Base-by-base conservation (phyloP, 2,113 vertebrate species). In the Tichodroma muraria region DNA sequence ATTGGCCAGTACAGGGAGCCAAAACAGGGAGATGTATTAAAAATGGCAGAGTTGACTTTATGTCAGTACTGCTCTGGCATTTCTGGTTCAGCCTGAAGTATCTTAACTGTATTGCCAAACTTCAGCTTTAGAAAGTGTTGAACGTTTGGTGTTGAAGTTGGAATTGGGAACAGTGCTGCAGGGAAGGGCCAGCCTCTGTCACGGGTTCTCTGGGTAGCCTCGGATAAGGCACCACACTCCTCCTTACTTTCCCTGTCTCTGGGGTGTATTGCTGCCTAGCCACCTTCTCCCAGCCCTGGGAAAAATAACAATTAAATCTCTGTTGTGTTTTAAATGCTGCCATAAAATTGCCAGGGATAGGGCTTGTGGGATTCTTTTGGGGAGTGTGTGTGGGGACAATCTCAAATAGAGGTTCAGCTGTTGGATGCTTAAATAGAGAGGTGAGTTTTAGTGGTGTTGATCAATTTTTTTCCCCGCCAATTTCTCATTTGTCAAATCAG, bases 401-500 rank as follows among this genome's bases (percentile, higher is more conserved):
- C 70, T 90, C 60, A 84, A 64, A 38, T 13, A 69, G 56, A 80
- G 27, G 8, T 37, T 68, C 52, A 68, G 28, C n/a, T 22, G 8
- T 11, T 42, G 20, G 30, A 38, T 60, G 37, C 57, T 63, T 84
- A 64, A 68, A 38, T 11, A 15, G 52, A 95, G 40, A 30, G 15
- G 44, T 75, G 37, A 75, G 10, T 75, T 86, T 81, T 45, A 52
- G 40, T 60, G 35, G 61, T 4, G 3, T 75, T 15, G 23, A 54
- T 83, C n/a, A 5, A 9, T 69, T 22, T 65, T 24, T 20, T 17
- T 2, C 9, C 28, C 45, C 72, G 44, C 9, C 38, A 25, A 57
- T 88, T 95, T 93, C 57, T 91, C 69, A 57, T 78, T 52, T 94
- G 69, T 90, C 85, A 93, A 91, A 75, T 65, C 42, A 91, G 82